A percentile compares a stretch with the other conserved stretches of the same genome.
Evolutionary conservation across 2,797 vertebrate species (phyloP).

Genomic region (Sarcoramphus papa): DNA sequence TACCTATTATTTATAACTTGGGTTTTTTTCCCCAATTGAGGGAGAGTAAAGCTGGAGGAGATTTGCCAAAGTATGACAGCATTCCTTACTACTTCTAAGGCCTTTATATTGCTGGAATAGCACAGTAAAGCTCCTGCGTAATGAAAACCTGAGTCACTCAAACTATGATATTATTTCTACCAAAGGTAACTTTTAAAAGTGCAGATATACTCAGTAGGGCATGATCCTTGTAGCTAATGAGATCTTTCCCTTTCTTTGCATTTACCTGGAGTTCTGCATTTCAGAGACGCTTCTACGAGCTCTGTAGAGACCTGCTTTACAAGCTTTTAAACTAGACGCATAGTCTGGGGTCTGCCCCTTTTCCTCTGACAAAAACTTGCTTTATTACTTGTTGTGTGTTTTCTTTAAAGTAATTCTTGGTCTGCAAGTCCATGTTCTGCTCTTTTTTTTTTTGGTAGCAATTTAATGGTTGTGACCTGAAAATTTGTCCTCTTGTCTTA

Average conservation of each 20-base stretch:
- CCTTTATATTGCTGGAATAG: neutral
- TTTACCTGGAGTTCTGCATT: neutral
- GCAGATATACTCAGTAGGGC: neutral
- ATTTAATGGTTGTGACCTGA: neutral
- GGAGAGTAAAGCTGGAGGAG: neutral
- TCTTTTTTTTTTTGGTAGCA: neutral
- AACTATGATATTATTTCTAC: neutral
- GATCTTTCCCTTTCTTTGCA: neutral
- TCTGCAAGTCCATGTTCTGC: neutral
- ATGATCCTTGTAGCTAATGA: neutral
- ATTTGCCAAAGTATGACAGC: neutral
- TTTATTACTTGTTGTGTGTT: neutral
- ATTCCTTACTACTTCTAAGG: neutral
- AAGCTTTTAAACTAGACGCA: neutral
- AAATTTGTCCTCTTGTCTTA: neutral
- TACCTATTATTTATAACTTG: neutral
- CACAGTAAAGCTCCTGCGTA: neutral
- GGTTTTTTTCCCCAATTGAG: neutral
- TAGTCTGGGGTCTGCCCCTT: neutral
- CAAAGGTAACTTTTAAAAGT: neutral
- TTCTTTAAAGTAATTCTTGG: neutral
- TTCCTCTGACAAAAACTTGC: neutral
- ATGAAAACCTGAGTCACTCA: neutral
- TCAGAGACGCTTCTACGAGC: neutral
- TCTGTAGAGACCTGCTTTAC: neutral